These are phyloP conservation scores for Microcaecilia unicolor DNA, from an alignment of 2,797 vertebrate genomes.

Conservation along the genomic window DNA sequence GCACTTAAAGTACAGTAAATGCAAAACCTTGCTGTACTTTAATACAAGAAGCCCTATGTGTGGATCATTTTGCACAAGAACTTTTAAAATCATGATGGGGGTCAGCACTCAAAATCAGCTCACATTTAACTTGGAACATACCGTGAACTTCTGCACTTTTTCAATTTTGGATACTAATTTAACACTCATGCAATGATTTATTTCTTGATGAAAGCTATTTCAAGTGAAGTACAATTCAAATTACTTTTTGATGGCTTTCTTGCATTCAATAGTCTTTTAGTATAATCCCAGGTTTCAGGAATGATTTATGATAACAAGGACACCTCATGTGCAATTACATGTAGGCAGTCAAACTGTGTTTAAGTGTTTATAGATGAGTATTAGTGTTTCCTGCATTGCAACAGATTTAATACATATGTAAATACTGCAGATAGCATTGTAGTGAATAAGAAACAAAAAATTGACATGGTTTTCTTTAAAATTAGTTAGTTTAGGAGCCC, in stretches of 20 bases:
- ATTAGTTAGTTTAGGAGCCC: too few species aligned
- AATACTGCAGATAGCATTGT: too few species aligned
- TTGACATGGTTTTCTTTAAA: too few species aligned
- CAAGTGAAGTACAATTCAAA: constrained; percentile 39
- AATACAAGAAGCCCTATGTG: too few species aligned
- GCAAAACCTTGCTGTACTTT: too few species aligned
- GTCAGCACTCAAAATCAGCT: neutral
- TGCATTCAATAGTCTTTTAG: constrained; percentile 27
- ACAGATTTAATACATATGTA: too few species aligned
- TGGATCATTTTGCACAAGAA: too few species aligned
- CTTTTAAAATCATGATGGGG: too few species aligned
- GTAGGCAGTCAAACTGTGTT: constrained; percentile 6
- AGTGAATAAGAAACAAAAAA: too few species aligned
- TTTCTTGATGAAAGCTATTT: constrained; percentile 43
- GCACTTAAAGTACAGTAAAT: too few species aligned
- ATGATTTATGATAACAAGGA: constrained; percentile 44
- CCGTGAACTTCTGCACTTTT: constrained; percentile 15
- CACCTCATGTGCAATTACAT: constrained; percentile 2
- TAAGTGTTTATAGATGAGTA: too few species aligned
- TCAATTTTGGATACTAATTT: constrained; percentile 37
- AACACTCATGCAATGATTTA: constrained; percentile 41
- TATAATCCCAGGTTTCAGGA: constrained; percentile 32
- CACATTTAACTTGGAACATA: neutral
- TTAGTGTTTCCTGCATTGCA: too few species aligned
- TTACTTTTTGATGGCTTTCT: constrained; percentile 48